These are phyloP conservation scores for Uria lomvia DNA, from an alignment of 2,113 vertebrate species.

Conservation along the genomic window DNA sequence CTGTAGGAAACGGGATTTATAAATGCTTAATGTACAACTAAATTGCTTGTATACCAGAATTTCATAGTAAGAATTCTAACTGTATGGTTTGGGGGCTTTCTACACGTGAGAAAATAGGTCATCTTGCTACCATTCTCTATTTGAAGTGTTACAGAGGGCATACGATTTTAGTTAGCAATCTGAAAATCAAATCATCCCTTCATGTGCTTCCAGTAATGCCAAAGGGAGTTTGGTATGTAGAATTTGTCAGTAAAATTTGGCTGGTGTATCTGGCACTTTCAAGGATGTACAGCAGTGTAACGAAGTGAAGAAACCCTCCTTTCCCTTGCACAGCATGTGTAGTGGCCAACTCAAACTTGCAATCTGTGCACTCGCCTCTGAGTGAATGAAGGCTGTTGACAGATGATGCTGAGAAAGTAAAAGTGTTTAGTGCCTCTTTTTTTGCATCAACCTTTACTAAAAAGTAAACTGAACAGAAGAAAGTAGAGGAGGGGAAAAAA, in stretches of 20 bases:
- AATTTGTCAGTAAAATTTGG: neutral
- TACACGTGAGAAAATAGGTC: neutral
- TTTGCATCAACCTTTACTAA: neutral
- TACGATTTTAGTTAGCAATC: neutral
- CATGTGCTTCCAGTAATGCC: neutral
- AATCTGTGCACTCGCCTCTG: neutral
- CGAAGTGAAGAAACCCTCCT: neutral
- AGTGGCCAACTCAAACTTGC: neutral
- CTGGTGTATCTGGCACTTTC: neutral
- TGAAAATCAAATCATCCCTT: neutral
- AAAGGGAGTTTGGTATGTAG: neutral
- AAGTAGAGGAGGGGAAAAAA: neutral
- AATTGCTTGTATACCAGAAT: neutral
- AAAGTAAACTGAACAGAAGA: neutral
- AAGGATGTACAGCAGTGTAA: neutral
- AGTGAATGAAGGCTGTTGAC: constrained; percentile 9
- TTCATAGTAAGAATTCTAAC: neutral
- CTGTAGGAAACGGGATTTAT: neutral
- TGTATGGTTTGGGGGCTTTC: neutral
- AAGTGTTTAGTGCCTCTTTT: neutral
- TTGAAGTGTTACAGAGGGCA: neutral
- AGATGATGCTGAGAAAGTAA: neutral
- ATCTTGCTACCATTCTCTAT: neutral
- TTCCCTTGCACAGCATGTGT: neutral
- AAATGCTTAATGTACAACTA: neutral